Evolutionary conservation across 1,140 invertebrate genomes (phyloP), one percentile per base, ranked within the genome.

Genomic region (Drosophila kanapiae): DNA sequence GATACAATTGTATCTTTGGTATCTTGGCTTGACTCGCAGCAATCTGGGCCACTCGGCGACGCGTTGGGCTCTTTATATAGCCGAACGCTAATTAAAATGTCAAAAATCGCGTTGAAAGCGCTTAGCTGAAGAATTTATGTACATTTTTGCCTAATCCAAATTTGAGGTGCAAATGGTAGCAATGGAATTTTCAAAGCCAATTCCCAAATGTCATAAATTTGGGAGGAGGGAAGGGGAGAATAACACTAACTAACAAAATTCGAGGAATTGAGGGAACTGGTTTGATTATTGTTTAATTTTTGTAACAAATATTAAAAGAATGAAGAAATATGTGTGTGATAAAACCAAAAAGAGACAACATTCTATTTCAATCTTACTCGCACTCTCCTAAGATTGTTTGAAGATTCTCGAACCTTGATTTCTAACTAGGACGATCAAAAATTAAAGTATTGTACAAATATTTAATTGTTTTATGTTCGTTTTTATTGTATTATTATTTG

Each of bases 61-160:
- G 42, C 47, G 16, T 16, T 70, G n/a, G 9, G 33, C 14, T 56
- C 51, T 70, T 43, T 78, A 45, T 78, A 70, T 68, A 70, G 51
- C 49, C 51, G 60, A 49, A 84, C 65, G 80, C 85, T 88, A 88
- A 88, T 88, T 88, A 90, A 78, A 90, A 88, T 85, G 84, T 88
- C 84, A 88, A 90, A 88, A 88, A 90, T 85, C 31, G 69, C 64
- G 53, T 78, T 90, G 80, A 78, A 61, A 84, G 23, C 69, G 68
- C 61, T 90, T 64, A 78, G 57, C 63, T 84, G 74, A 69, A 45
- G 57, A 90, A 85, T 90, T 88, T 88, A 90, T 88, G 35, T 57
- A 69, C 59, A 74, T 61, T 80, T 88, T 79, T 49, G 47, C 58
- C 58, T 78, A 88, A 80, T 74, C 77, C 69, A 6, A 80, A 53